Conservation (phyloP, 2,113 vertebrate species). For the Tychaedon coryphoeus region DNA sequence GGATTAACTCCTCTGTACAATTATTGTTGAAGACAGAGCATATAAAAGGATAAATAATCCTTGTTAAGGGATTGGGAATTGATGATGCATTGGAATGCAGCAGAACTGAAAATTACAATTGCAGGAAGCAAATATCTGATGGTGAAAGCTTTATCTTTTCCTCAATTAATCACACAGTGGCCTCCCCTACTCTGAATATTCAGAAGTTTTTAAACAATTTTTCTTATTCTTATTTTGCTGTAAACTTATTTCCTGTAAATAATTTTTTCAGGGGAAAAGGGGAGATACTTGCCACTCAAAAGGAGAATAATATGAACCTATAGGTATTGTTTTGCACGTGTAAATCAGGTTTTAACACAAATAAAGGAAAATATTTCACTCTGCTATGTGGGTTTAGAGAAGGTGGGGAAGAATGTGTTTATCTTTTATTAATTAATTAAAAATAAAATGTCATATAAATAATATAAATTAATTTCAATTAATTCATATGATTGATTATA, state of each 20-base stretch:
- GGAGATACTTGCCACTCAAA: not conserved
- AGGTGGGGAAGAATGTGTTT: not conserved
- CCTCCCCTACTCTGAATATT: not conserved
- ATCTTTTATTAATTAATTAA: not conserved
- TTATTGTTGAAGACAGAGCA: not conserved
- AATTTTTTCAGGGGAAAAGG: not conserved
- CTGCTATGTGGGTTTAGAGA: not conserved
- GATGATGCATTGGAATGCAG: not conserved
- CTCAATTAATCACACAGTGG: not conserved
- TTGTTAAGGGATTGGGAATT: not conserved
- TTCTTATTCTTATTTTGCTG: not conserved
- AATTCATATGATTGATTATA: too few relatives aligned
- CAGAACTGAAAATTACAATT: not conserved
- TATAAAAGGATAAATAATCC: not conserved
- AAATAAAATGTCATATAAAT: not conserved
- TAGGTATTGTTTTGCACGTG: not conserved
- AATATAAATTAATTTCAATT: not conserved
- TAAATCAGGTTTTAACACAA: not conserved
- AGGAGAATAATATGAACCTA: not conserved
- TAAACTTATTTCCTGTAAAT: not conserved
- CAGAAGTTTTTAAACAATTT: not conserved
- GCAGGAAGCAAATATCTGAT: not conserved
- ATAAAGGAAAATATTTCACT: not conserved
- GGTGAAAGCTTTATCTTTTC: not conserved
- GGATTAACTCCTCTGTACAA: not conserved